Base-by-base conservation (phyloP, 2,797 vertebrate species). In the Crenuchus spilurus region DNA sequence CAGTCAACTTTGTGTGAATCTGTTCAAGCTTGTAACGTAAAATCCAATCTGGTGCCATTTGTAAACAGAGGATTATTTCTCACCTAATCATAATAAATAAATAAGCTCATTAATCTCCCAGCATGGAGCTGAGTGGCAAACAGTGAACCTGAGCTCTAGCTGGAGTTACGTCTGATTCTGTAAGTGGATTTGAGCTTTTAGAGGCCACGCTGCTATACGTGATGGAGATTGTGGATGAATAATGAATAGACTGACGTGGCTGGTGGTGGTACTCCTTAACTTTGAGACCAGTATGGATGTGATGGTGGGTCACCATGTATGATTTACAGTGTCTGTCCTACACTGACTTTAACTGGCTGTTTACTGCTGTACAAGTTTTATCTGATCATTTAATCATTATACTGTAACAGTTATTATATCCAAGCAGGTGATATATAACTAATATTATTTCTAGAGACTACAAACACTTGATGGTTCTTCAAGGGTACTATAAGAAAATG, bases 41-140 rank as follows among this genome's bases (percentile, higher is more conserved):
- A 77, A 68, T 82, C 74, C 64, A 42, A 46, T 46, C 67, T 71
- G 69, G 62, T 57, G 54, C 67, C 71, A 48, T 78, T 80, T 72
- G 58, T 69, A 72, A 82, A 72, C 70, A 71, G 48, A 60, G 63
- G 80, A 82, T 82, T 79, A 79, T 20, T 49, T 35, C 63, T 57
- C 48, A 66, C 58, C 70, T 74, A 82, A 79, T 79, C 70, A 57
- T 41, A 74, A 75, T 67, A 67, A 63, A 76, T 73, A 37, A 73
- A 63, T 79, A 77, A 78, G 74, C 70, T 79, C 28, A 65, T 76
- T 82, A 74, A 79, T 79, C 52, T 79, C 66, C 60, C 61, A 14
- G 73, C 14, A 9, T 44, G 37, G 33, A 51, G 76, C 65, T 46
- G 51, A 74, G 73, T 76, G 31, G 35, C 58, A 44, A 54, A 62